phyloP scores from a whole-genome alignment of 2,888 invertebrate species.

The Metellina segmentata region DNA sequence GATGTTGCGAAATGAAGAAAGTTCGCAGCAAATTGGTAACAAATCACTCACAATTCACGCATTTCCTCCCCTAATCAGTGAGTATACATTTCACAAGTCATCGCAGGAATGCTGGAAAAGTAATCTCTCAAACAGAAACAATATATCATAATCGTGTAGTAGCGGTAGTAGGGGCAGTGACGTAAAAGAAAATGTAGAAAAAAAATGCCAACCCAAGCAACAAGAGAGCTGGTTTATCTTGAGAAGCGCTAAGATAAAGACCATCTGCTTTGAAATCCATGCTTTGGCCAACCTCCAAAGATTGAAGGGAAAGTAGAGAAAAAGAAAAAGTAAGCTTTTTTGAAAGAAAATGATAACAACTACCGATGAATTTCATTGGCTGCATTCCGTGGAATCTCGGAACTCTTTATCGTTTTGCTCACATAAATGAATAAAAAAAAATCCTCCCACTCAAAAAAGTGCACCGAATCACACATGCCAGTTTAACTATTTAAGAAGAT shows the following conservation, averaged over 20 bases:
- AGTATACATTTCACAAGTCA: not conserved
- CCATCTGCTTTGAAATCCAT: constrained; percentile 61
- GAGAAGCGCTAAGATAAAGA: constrained; percentile 42
- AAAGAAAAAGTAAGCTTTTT: constrained; percentile 1
- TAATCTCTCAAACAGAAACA: constrained; percentile 18
- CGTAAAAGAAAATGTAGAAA: constrained; percentile 6
- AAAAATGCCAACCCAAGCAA: constrained; percentile 39
- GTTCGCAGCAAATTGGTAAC: not conserved
- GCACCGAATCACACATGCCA: too few relatives aligned
- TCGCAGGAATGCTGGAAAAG: constrained; percentile 15
- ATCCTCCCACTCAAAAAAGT: not conserved
- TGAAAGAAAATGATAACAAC: constrained; percentile 8
- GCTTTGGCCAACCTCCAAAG: constrained; percentile 50
- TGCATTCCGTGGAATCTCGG: constrained; percentile 47
- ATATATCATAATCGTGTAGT: constrained; percentile 42
- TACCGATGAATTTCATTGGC: constrained; percentile 50
- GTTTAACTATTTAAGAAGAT: too few relatives aligned
- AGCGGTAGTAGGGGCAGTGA: constrained; percentile 40
- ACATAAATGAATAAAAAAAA: not conserved
- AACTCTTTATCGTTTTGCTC: constrained; percentile 23
- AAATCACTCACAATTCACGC: not conserved
- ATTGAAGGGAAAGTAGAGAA: constrained; percentile 22
- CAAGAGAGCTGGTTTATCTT: constrained; percentile 55
- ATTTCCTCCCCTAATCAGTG: not conserved
- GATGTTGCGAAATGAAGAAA: not conserved